Evolutionary conservation across 2,113 vertebrate genomes (phyloP).

Genomic region (Vidua chalybeata): DNA sequence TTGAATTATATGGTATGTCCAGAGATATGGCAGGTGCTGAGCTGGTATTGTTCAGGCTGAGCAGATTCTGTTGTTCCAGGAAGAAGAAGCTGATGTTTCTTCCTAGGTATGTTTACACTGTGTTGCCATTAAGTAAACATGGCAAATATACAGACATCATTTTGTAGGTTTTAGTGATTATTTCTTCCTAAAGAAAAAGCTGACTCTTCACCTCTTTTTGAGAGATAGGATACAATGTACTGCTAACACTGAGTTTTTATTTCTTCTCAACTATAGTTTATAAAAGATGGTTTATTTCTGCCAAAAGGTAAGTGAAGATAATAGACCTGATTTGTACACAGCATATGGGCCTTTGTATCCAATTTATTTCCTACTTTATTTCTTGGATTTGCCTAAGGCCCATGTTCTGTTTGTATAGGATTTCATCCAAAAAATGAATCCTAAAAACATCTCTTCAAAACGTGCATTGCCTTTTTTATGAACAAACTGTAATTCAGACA

Average conservation of each 20-base stretch:
- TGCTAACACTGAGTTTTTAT: constrained; percentile 53
- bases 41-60: not conserved
- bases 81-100: not conserved
- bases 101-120: not conserved
- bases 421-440: constrained; percentile 38
- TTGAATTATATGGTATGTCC: constrained; percentile 57
- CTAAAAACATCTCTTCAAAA: constrained; percentile 36
- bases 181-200: not conserved
- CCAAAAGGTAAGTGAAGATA: constrained; percentile 67
- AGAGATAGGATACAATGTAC: constrained; percentile 42
- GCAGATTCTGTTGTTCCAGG: not conserved
- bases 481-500: constrained; percentile 60
- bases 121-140: not conserved
- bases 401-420: constrained; percentile 29
- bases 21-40: not conserved
- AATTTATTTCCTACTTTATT: constrained; percentile 53
- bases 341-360: constrained; percentile 52
- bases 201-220: constrained; percentile 38
- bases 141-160: not conserved
- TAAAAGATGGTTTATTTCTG: constrained; percentile 21
- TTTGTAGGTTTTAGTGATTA: not conserved
- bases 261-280: constrained; percentile 47
- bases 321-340: constrained; percentile 70
- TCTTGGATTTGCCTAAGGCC: constrained; percentile 45
- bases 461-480: constrained; percentile 19